phyloP scores from a whole-genome alignment of 1,140 invertebrate species.

The Homalodisca vitripennis region DNA sequence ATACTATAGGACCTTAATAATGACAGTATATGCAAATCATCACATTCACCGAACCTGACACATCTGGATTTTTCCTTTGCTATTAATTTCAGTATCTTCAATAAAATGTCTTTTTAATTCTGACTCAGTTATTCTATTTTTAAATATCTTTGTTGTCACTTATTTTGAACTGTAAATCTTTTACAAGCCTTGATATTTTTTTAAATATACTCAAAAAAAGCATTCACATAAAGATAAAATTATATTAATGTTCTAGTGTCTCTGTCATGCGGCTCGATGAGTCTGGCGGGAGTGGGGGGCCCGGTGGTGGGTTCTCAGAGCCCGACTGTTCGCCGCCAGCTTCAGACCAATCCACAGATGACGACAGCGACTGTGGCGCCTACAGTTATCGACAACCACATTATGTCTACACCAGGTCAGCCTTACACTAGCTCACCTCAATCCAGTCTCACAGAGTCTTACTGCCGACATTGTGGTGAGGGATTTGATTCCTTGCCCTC shows the following conservation, averaged over 20 bases:
- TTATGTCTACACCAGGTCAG: slow-evolving; percentile 35
- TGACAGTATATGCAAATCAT: too few species aligned
- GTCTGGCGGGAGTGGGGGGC: slow-evolving; percentile 36
- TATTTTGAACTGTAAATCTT: too few species aligned
- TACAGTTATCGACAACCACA: slow-evolving; percentile 28
- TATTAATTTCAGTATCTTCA: too few species aligned
- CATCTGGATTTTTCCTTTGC: too few species aligned
- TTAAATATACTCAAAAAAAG: too few species aligned
- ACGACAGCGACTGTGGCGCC: slow-evolving; percentile 32
- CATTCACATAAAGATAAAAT: not conserved
- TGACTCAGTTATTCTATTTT: too few species aligned
- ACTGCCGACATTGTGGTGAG: slow-evolving; percentile 30
- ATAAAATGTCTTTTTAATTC: too few species aligned
- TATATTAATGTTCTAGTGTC: slow-evolving; percentile 45
- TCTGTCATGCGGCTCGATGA: slow-evolving; percentile 62
- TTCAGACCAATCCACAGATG: slow-evolving; percentile 35
- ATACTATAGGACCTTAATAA: too few species aligned
- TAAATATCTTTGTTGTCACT: too few species aligned
- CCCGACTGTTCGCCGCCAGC: slow-evolving; percentile 42
- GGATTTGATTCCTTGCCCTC: slow-evolving; percentile 29
- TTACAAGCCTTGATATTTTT: too few species aligned
- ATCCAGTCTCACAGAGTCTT: slow-evolving; percentile 25
- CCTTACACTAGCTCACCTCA: slow-evolving; percentile 29
- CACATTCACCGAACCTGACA: too few species aligned
- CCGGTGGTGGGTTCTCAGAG: slow-evolving; percentile 44